A percentile compares a stretch with the other conserved stretches of the same genome.
Evolutionary conservation across 2,113 vertebrate species (phyloP).

Genomic region (Pleuronectes platessa): DNA sequence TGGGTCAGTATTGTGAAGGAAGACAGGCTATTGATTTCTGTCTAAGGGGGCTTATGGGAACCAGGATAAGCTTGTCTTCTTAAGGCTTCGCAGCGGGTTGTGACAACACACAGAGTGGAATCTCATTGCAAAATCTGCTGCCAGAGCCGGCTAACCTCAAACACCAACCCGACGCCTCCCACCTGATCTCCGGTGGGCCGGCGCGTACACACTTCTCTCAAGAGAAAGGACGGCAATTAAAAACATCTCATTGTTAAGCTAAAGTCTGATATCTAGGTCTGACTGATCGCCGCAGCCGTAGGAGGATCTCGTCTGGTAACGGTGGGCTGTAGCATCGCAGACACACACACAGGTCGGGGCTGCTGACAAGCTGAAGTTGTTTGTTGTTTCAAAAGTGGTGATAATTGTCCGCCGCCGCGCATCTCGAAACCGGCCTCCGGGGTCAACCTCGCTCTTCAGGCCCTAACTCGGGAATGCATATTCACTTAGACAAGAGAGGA

Average conservation of each 20-base stretch:
- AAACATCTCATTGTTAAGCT: conserved; percentile 60
- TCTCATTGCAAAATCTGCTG: conserved; percentile 59
- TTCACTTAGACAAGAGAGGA: conserved; percentile 48
- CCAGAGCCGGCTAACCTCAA: conserved; percentile 48
- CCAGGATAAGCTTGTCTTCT: conserved; percentile 64
- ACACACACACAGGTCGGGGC: conserved; percentile 65
- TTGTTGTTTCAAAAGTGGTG: conserved; percentile 76
- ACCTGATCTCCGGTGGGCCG: conserved; percentile 48
- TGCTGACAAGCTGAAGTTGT: conserved; percentile 72
- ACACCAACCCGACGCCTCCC: conserved; percentile 50
- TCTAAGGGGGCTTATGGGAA: conserved; percentile 72
- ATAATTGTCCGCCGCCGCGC: conserved; percentile 61
- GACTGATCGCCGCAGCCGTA: conserved; percentile 47
- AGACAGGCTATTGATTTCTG: conserved; percentile 77
- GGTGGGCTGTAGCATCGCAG: conserved; percentile 39
- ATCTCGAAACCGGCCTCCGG: conserved; percentile 58
- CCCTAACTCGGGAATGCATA: conserved; percentile 48
- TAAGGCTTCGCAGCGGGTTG: conserved; percentile 65
- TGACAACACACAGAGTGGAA: conserved; percentile 67
- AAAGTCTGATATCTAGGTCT: conserved; percentile 50
- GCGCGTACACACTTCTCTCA: conserved; percentile 26
- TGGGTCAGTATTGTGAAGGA: conserved; percentile 76
- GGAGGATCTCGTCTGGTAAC: conserved; percentile 62
- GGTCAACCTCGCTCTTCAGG: conserved; percentile 63
- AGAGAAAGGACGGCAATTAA: conserved; percentile 29